phyloP scores from a whole-genome alignment of 2,113 vertebrate genomes.

The Chaetorhynchus papuensis region DNA sequence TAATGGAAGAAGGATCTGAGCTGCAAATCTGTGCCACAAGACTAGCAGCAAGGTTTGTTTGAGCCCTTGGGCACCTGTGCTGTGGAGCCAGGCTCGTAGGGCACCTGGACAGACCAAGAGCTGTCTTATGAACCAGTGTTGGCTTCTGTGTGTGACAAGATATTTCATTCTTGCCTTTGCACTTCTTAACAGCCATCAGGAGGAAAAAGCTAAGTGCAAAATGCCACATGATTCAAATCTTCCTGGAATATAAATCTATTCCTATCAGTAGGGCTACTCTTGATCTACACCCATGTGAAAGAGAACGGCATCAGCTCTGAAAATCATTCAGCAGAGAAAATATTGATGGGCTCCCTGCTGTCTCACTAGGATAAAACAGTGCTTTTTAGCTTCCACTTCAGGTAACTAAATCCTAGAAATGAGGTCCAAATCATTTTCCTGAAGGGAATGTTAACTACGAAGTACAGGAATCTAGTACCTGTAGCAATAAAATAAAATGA shows the following conservation, averaged over 20 bases:
- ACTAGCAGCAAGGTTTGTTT: not conserved
- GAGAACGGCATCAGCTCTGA: not conserved
- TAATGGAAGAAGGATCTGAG: not conserved
- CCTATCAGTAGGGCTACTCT: not conserved
- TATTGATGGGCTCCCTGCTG: constrained; percentile 9
- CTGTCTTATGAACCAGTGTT: not conserved
- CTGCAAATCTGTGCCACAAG: not conserved
- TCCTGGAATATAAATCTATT: not conserved
- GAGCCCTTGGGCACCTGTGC: not conserved
- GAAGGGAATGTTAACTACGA: constrained; percentile 1
- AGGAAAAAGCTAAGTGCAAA: not conserved
- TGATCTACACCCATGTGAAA: not conserved
- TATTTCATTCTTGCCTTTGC: not conserved
- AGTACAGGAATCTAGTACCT: not conserved
- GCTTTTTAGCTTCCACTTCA: constrained; percentile 11
- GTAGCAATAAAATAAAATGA: not conserved
- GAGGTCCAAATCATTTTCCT: not conserved
- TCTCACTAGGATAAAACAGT: not conserved
- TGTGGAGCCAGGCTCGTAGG: not conserved
- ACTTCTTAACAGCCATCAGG: not conserved
- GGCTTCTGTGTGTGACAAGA: not conserved
- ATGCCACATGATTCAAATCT: not conserved
- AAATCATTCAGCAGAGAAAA: constrained; percentile 21
- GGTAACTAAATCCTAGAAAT: constrained; percentile 25
- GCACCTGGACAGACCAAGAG: not conserved